Percentiles rank a stretch among this genome's conserved stretches.
Evolutionary conservation across 2,797 vertebrate genomes (phyloP).

Genomic region (Falco novaeseelandiae): DNA sequence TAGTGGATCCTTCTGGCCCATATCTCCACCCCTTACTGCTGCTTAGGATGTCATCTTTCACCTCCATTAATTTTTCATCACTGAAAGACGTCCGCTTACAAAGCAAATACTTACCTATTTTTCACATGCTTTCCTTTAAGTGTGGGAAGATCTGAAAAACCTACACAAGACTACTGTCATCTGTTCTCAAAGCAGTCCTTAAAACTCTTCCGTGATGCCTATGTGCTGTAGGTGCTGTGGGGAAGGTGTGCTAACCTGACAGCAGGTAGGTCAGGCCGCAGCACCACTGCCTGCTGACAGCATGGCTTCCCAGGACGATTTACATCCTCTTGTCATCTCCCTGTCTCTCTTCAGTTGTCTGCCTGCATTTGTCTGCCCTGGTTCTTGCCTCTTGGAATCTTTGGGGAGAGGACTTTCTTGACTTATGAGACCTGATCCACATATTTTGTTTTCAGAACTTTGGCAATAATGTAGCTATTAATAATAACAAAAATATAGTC

Average conservation of each 20-base stretch:
- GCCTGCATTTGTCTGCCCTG: not conserved
- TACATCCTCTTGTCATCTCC: not conserved
- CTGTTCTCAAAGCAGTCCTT: not conserved
- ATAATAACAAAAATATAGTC: not conserved
- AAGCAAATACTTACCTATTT: not conserved
- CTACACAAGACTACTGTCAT: not conserved
- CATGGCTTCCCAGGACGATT: not conserved
- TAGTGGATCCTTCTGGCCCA: fast-evolving
- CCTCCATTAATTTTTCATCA: not conserved
- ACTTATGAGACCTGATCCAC: not conserved
- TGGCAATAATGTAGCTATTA: not conserved
- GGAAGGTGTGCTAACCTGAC: not conserved
- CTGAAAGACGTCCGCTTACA: not conserved
- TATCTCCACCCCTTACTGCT: not conserved
- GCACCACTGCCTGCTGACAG: not conserved
- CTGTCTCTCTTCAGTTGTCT: not conserved
- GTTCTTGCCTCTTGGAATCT: not conserved
- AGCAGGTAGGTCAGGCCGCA: not conserved
- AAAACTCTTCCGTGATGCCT: fast-evolving
- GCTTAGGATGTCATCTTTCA: not conserved
- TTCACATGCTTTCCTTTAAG: not conserved
- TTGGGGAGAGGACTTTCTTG: not conserved
- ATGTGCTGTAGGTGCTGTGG: fast-evolving
- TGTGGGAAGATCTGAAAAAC: not conserved
- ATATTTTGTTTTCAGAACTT: not conserved